Percentiles rank a stretch among this genome's conserved stretches.
Evolutionary conservation across 2,888 invertebrate species (phyloP).

Genomic region (Globia sparganii): DNA sequence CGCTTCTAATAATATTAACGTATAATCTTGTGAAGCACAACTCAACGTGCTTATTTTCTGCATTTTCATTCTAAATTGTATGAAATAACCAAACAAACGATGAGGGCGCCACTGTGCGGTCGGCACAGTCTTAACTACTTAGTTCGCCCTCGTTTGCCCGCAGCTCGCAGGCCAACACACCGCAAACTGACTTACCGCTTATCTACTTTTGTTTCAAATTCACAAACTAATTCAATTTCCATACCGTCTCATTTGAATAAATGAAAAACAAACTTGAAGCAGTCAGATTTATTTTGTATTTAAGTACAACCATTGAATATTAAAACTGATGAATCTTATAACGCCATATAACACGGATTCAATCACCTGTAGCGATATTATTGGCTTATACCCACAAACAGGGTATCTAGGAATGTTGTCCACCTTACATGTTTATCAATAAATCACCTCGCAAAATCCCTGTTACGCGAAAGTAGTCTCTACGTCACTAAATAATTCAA

Average conservation of each 20-base stretch:
- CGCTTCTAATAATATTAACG: no score
- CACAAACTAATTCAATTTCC: slow-evolving; percentile 52
- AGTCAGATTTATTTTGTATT: slow-evolving; percentile 9
- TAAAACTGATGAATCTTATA: slow-evolving; percentile 14
- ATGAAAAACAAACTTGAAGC: slow-evolving; percentile 16
- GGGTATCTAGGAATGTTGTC: slow-evolving; percentile 48
- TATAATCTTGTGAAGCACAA: no score
- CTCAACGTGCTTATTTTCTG: no score
- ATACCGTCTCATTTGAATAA: slow-evolving; percentile 30
- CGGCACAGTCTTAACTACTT: no score
- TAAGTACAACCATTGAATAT: slow-evolving; percentile 33
- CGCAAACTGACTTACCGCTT: slow-evolving; percentile 44
- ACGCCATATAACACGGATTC: slow-evolving; percentile 16
- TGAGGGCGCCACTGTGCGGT: no score
- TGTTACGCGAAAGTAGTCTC: slow-evolving; percentile 50
- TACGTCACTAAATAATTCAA: slow-evolving; percentile 60
- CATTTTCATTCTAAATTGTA: no score
- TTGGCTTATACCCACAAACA: slow-evolving; percentile 45
- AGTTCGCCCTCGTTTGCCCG: slow-evolving; percentile 39
- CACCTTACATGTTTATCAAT: slow-evolving; percentile 51
- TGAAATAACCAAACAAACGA: no score
- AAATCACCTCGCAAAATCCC: slow-evolving; percentile 59
- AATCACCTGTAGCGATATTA: slow-evolving; percentile 42
- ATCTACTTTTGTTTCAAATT: slow-evolving; percentile 51
- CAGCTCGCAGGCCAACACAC: slow-evolving; percentile 8